Base-by-base conservation (phyloP, 2,888 invertebrate species). In the Macaria notata region DNA sequence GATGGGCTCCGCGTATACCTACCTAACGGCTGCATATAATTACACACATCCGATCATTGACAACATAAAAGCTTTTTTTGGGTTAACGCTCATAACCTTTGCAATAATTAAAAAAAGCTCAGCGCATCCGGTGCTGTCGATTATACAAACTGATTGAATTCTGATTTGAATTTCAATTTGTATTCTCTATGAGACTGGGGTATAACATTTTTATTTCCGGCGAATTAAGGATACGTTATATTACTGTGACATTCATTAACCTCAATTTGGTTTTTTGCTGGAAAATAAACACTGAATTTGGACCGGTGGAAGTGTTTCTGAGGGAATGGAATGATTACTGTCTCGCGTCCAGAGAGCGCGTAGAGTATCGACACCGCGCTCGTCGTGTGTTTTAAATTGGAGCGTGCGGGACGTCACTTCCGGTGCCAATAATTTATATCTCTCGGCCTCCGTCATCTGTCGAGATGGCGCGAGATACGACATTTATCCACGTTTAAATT, bases 341-440 rank as follows among this genome's bases (percentile, higher is more conserved):
- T 42, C 43, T 42, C 39, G n/a, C 49, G 45, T 41, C 41, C 53
- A 46, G 54, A 36, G 59, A 53, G 59, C 46, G 64, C n/a, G 19
- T 19, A 19, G 65, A 61, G 60, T 68, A 69, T 67, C 65, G 63
- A 62, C 72, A 66, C 64, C 66, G 72, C 69, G 67, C 66, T 73
- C 68, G 77, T 78, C 73, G 74, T 71, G 78, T 81, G 78, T 86
- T 77, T 86, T 83, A 88, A 90, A 89, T 85, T 85, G 86, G 88
- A 88, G 83, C 89, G 78, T 80, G 82, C 72, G 83, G 78, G 79
- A 88, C 90, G 90, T 89, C 89, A 89, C 84, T 89, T 90, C 90
- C 90, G 88, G 87, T 88, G 79, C 79, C 83, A 86, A 89, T 90
- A 86, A 88, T 86, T 89, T 88, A 88, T 86, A 85, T 84, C 83